A percentile compares a stretch with the other conserved stretches of the same genome.
phyloP scores from a whole-genome alignment of 2,113 vertebrate genomes.

The Puma concolor region DNA sequence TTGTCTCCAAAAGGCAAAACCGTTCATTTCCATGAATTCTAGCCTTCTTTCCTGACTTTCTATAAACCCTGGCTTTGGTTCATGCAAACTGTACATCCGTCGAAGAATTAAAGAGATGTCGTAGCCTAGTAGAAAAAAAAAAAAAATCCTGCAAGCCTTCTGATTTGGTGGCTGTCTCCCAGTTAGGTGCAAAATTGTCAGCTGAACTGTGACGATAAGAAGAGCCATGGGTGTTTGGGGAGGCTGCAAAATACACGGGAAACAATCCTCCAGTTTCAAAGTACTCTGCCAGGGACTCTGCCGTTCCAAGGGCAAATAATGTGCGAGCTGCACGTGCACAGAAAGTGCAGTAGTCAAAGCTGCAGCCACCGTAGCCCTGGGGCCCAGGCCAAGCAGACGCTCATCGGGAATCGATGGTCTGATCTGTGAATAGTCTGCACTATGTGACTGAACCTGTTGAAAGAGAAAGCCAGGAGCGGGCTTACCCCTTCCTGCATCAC shows the following conservation, averaged over 20 bases:
- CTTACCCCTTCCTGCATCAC: constrained; percentile 61
- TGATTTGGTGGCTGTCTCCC: constrained; percentile 39
- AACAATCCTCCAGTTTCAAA: constrained; percentile 7
- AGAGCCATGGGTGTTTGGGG: constrained; percentile 31
- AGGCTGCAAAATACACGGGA: constrained; percentile 9
- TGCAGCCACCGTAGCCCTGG: neutral
- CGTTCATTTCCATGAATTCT: constrained; percentile 43
- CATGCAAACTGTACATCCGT: constrained; percentile 8
- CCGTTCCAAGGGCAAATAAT: constrained; percentile 60
- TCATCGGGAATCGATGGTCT: constrained; percentile 27
- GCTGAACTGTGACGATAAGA: constrained; percentile 16
- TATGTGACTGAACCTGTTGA: constrained; percentile 73
- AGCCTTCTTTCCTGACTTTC: neutral
- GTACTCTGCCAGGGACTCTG: constrained; percentile 35
- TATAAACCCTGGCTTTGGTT: constrained; percentile 33
- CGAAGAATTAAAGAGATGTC: constrained; percentile 53
- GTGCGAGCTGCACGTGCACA: neutral
- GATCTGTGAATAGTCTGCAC: constrained; percentile 67
- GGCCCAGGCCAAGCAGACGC: constrained; percentile 17
- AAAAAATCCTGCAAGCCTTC: constrained; percentile 44
- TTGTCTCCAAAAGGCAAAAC: constrained; percentile 41
- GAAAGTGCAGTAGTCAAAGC: constrained; percentile 45
- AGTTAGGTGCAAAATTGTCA: constrained; percentile 41
- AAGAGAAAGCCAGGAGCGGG: constrained; percentile 55
- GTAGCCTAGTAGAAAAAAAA: neutral